Evolutionary conservation across 2,113 vertebrate species (phyloP).

Genomic region (Mobula birostris): DNA sequence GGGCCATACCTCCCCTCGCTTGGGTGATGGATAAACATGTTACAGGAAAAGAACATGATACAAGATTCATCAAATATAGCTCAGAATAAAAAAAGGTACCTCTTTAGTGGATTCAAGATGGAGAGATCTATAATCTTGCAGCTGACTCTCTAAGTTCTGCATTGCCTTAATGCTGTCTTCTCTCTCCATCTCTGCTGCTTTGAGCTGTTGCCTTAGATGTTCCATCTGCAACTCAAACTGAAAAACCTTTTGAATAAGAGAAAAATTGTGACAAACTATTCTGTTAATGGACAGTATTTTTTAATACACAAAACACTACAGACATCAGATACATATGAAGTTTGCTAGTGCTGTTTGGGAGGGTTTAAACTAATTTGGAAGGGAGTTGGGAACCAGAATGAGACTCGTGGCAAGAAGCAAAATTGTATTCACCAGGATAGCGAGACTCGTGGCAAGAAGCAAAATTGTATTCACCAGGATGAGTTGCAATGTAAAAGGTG

Average conservation of each 20-base stretch:
- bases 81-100: slow-evolving; percentile 14
- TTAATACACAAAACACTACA: neutral
- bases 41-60: neutral
- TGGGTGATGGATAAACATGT: neutral
- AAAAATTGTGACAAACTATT: neutral
- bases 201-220: slow-evolving; percentile 13
- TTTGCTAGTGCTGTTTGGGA: too few relatives aligned
- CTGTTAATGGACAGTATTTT: neutral
- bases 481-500: too few relatives aligned
- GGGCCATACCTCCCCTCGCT: neutral
- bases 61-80: neutral
- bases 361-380: too few relatives aligned
- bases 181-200: slow-evolving; percentile 6
- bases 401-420: too few relatives aligned
- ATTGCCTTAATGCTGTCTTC: neutral
- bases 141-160: slow-evolving; percentile 29
- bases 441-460: too few relatives aligned
- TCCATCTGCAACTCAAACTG: slow-evolving; percentile 32
- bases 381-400: too few relatives aligned
- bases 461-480: too few relatives aligned
- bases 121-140: slow-evolving; percentile 24
- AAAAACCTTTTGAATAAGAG: slow-evolving; percentile 8
- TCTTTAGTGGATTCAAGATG: neutral
- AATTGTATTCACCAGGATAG: too few relatives aligned
- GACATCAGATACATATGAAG: neutral